Evolutionary conservation across 2,113 vertebrate genomes (phyloP).

Genomic region (Oreotrochilus melanogaster): DNA sequence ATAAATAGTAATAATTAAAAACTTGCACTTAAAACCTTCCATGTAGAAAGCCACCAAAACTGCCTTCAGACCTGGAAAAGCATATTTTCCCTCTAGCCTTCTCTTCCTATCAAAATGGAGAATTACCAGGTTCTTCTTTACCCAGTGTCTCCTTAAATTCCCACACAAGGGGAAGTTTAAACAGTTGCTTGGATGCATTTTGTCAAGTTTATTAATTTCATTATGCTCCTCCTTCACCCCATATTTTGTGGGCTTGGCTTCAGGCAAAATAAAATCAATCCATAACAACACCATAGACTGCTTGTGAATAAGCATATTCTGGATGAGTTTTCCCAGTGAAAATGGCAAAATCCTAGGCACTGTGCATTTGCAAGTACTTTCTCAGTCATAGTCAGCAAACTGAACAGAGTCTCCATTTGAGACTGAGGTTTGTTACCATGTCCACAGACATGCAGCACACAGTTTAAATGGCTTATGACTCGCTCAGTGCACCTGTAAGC

Average conservation of each 20-base stretch:
- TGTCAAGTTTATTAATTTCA: not conserved
- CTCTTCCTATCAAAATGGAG: not conserved
- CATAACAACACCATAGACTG: not conserved
- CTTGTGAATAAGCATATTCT: not conserved
- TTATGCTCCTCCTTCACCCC: not conserved
- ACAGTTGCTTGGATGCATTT: not conserved
- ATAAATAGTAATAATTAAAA: not conserved
- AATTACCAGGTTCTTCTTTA: not conserved
- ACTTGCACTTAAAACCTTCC: not conserved
- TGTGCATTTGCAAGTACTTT: not conserved
- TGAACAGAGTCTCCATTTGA: accelerated
- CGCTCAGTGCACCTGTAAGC: not conserved
- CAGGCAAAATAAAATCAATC: not conserved
- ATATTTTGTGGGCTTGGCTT: not conserved
- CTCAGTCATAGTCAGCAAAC: not conserved
- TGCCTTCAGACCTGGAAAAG: not conserved
- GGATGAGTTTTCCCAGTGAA: not conserved
- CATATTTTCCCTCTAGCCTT: not conserved
- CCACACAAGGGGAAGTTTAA: not conserved
- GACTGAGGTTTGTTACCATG: accelerated
- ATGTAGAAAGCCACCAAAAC: not conserved
- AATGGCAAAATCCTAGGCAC: not conserved
- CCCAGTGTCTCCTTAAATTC: not conserved
- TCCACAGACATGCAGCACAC: accelerated
- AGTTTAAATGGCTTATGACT: not conserved